These are phyloP conservation scores for Chionis minor DNA, from an alignment of 2,113 vertebrate species.

Conservation along the genomic window DNA sequence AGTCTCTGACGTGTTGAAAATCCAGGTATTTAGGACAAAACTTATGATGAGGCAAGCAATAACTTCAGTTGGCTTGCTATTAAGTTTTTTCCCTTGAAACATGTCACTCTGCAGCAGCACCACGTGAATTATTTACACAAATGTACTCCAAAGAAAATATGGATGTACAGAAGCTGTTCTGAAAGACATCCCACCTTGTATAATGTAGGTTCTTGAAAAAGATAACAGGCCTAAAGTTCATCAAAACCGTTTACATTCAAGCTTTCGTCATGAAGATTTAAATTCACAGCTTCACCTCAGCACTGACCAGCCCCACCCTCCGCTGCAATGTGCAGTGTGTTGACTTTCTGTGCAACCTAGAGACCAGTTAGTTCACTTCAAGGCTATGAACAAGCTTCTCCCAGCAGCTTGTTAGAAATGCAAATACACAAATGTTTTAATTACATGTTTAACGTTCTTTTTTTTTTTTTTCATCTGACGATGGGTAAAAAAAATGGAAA, in stretches of 20 bases:
- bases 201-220: neutral
- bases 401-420: neutral
- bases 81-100: neutral
- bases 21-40: constrained; percentile 13
- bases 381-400: neutral
- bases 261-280: neutral
- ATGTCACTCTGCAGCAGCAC: neutral
- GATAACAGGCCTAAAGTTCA: neutral
- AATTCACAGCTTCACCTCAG: neutral
- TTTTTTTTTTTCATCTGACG: neutral
- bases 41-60: neutral
- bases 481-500: neutral
- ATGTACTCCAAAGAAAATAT: neutral
- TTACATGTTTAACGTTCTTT: neutral
- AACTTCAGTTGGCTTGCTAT: neutral
- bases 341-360: constrained; percentile 7
- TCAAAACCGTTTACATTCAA: neutral
- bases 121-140: neutral
- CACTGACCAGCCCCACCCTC: constrained; percentile 7
- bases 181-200: neutral
- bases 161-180: neutral
- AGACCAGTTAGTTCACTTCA: constrained; percentile 49
- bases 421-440: neutral
- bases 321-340: neutral
- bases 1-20: constrained; percentile 8